Conservation (phyloP, 2,113 vertebrate species). For the Sinocyclocheilus grahami region DNA sequence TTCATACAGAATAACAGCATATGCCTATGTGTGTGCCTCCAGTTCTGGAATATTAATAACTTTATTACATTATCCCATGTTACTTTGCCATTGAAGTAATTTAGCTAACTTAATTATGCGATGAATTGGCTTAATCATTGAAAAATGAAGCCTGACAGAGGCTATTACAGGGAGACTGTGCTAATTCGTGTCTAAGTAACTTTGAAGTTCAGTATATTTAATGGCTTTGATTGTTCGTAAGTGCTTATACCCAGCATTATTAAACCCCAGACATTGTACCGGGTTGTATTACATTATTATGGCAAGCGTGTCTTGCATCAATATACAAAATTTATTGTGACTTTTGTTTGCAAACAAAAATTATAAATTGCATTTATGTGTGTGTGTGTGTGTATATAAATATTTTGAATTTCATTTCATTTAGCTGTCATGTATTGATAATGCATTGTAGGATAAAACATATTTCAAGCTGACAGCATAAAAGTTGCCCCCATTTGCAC, state of each 20-base stretch:
- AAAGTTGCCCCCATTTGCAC: slow-evolving; percentile 3
- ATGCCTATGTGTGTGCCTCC: slow-evolving; percentile 47
- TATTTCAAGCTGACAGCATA: not conserved
- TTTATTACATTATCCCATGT: slow-evolving; percentile 66
- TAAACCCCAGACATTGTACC: slow-evolving; percentile 38
- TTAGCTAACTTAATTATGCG: slow-evolving; percentile 65
- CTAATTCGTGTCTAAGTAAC: slow-evolving; percentile 49
- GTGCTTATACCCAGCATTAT: slow-evolving; percentile 48
- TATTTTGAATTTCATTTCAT: not conserved
- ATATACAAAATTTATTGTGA: not conserved
- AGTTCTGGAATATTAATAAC: slow-evolving; percentile 66
- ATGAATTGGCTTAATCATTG: slow-evolving; percentile 64
- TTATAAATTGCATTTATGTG: too few relatives aligned
- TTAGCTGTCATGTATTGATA: not conserved
- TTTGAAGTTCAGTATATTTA: slow-evolving; percentile 58
- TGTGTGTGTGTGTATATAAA: too few relatives aligned
- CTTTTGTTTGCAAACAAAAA: not conserved
- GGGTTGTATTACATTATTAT: slow-evolving; percentile 38
- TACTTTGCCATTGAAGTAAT: slow-evolving; percentile 57
- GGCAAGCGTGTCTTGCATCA: not conserved
- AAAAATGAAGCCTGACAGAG: slow-evolving; percentile 61
- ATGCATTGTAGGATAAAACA: not conserved
- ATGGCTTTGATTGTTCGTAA: slow-evolving; percentile 44
- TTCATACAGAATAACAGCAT: slow-evolving; percentile 51
- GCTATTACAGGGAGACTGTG: slow-evolving; percentile 48